A percentile compares a stretch with the other conserved stretches of the same genome.
phyloP scores from a whole-genome alignment of 2,797 vertebrate genomes.

The Myotis planiceps region DNA sequence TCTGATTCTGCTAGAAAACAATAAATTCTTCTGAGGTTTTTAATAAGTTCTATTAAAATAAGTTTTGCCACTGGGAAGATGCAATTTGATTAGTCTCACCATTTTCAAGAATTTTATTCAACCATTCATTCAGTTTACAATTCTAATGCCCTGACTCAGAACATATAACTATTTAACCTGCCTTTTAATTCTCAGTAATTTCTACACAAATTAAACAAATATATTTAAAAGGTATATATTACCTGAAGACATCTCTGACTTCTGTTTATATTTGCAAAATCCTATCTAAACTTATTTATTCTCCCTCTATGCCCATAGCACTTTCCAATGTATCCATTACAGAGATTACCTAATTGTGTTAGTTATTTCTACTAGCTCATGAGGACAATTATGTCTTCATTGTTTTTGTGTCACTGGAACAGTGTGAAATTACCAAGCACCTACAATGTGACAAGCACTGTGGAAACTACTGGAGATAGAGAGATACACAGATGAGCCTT shows the following conservation, averaged over 20 bases:
- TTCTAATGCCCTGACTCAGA: background rate
- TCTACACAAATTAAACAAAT: background rate
- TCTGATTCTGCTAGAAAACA: background rate
- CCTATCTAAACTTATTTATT: background rate
- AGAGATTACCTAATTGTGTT: background rate
- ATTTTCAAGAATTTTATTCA: background rate
- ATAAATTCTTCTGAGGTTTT: background rate
- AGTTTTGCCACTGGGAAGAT: background rate
- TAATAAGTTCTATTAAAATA: background rate
- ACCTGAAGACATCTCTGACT: background rate
- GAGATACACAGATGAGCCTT: background rate
- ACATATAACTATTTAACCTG: background rate
- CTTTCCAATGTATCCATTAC: background rate
- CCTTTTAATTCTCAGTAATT: background rate
- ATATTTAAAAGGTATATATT: background rate
- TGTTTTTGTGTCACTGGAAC: conserved; percentile 7
- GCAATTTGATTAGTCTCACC: background rate
- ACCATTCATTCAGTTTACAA: background rate
- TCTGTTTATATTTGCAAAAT: background rate
- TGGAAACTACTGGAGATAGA: background rate
- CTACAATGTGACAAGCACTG: background rate
- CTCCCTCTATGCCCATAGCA: background rate
- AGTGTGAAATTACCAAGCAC: background rate
- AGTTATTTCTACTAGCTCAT: background rate
- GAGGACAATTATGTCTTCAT: background rate